phyloP scores from a whole-genome alignment of 2,888 invertebrate genomes.

The Melikaiella ostensackeni region DNA sequence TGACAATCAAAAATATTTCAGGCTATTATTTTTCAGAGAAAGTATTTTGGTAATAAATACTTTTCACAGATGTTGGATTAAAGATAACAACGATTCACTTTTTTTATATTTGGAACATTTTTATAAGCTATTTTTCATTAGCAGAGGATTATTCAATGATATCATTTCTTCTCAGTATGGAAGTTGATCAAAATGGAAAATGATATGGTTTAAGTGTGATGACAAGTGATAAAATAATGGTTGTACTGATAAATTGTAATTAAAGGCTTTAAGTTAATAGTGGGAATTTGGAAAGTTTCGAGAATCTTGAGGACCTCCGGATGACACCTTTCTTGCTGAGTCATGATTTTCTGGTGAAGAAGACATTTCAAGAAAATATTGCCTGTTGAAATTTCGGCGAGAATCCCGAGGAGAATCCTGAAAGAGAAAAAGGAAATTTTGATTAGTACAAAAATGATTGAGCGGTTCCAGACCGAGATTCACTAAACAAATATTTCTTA shows the following conservation, averaged over 20 bases:
- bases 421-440: background rate
- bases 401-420: background rate
- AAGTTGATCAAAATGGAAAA: slow-evolving; percentile 7
- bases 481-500: too few species aligned
- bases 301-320: background rate
- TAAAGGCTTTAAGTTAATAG: background rate
- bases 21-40: too few species aligned
- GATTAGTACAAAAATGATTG: background rate
- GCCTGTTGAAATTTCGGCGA: background rate
- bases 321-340: background rate
- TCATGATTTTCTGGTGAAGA: background rate
- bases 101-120: background rate
- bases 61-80: too few species aligned
- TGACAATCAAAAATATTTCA: background rate
- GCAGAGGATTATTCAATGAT: background rate
- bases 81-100: too few species aligned
- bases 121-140: background rate
- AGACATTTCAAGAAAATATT: background rate
- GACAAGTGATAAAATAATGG: background rate
- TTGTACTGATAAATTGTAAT: slow-evolving; percentile 2
- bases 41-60: too few species aligned
- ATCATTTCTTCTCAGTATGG: background rate
- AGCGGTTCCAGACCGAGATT: too few species aligned
- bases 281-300: background rate
- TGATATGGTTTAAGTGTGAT: slow-evolving; percentile 14